These are phyloP conservation scores for Eublepharis macularius DNA, from an alignment of 2,113 vertebrate species.

Conservation along the genomic window DNA sequence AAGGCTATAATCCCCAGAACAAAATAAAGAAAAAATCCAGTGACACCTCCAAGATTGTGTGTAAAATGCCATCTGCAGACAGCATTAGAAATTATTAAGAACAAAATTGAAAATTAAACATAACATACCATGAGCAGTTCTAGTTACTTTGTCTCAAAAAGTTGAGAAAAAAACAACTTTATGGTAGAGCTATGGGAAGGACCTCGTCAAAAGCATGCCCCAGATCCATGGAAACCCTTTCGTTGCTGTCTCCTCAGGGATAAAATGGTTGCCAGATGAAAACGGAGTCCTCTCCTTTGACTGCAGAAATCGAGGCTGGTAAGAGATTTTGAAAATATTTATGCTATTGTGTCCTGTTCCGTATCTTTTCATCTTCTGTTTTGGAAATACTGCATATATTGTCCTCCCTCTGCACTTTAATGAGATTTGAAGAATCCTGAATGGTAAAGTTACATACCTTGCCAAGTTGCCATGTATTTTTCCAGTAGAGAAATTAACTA, in stretches of 20 bases:
- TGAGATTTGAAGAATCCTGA: not conserved
- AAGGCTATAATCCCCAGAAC: too few relatives aligned
- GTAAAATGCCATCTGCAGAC: not conserved
- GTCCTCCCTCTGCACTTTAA: not conserved
- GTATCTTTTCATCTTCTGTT: not conserved
- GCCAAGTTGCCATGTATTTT: not conserved
- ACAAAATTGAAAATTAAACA: not conserved
- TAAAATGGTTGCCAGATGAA: slow-evolving; percentile 93
- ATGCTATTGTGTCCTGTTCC: not conserved
- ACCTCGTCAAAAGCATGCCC: not conserved
- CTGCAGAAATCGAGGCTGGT: slow-evolving; percentile 95
- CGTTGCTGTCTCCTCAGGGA: slow-evolving; percentile 76
- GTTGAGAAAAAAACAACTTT: not conserved
- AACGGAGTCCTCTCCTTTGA: slow-evolving; percentile 95
- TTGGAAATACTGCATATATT: not conserved
- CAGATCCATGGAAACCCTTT: slow-evolving; percentile 14
- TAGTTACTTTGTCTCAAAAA: not conserved
- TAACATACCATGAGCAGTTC: not conserved
- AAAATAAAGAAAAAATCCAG: too few relatives aligned
- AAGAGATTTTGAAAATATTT: slow-evolving; percentile 28
- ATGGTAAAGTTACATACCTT: not conserved
- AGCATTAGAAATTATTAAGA: not conserved
- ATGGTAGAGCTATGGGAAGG: not conserved
- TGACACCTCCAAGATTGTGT: too few relatives aligned
- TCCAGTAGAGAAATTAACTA: not conserved